Percentiles rank a stretch among this genome's conserved stretches.
These are phyloP conservation scores for Melanotaenia parkinsoni DNA, from an alignment of 2,797 vertebrate genomes.

Conservation along the genomic window DNA sequence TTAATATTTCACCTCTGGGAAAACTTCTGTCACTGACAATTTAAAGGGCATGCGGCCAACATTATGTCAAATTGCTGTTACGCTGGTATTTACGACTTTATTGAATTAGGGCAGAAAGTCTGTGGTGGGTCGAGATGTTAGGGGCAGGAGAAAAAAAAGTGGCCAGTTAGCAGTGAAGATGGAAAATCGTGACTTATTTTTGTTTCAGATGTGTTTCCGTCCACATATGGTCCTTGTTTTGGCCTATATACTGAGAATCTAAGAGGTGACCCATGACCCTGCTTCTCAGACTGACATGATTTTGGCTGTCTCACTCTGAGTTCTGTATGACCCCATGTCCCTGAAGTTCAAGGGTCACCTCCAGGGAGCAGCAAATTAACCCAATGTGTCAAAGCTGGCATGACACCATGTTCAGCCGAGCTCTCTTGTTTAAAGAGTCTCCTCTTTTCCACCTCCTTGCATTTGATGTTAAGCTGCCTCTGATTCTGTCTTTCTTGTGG, in stretches of 20 bases:
- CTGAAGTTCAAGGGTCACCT: constrained; percentile 82
- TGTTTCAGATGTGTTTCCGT: constrained; percentile 81
- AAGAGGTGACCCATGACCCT: constrained; percentile 79
- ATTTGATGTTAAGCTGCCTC: constrained; percentile 55
- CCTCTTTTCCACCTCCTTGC: constrained; percentile 46
- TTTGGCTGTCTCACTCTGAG: constrained; percentile 82
- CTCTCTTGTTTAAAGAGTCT: constrained; percentile 63
- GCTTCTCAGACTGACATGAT: constrained; percentile 86
- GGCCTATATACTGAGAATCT: constrained; percentile 80
- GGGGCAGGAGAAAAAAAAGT: constrained; percentile 18
- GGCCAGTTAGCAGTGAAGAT: constrained; percentile 40
- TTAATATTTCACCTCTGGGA: constrained; percentile 82
- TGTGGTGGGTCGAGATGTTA: constrained; percentile 76
- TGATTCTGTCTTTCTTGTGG: constrained; percentile 40
- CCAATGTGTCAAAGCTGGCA: constrained; percentile 87
- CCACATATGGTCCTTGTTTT: constrained; percentile 88
- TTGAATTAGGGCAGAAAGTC: constrained; percentile 79
- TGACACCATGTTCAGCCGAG: constrained; percentile 84
- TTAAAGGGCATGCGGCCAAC: constrained; percentile 72
- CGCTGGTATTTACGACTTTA: constrained; percentile 78
- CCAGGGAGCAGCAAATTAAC: constrained; percentile 87
- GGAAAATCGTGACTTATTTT: constrained; percentile 81
- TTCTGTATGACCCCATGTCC: constrained; percentile 75
- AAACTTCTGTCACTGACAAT: constrained; percentile 84
- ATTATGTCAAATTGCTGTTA: constrained; percentile 79